Evolutionary conservation across 1,140 invertebrate species (phyloP).

Genomic region (Aphis gossypii): DNA sequence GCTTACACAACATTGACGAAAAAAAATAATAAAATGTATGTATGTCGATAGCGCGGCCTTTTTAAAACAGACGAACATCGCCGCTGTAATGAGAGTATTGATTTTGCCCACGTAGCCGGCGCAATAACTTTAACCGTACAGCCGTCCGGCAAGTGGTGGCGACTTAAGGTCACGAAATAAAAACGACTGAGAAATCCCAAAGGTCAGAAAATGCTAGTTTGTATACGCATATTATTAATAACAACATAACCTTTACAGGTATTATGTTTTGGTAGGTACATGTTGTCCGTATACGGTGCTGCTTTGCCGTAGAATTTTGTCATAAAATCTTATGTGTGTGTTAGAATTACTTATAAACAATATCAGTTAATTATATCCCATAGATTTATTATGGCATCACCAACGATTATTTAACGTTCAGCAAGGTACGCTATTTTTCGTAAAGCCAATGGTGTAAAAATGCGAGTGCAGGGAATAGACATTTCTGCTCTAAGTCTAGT

Average conservation of each 20-base stretch:
- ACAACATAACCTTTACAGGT: not conserved
- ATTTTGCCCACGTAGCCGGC: conserved; percentile 12
- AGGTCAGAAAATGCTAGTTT: not conserved
- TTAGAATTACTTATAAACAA: too few species aligned
- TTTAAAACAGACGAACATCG: not conserved
- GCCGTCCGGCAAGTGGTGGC: too few species aligned
- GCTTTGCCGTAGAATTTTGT: too few species aligned
- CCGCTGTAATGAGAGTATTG: conserved; percentile 15
- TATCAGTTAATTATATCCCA: too few species aligned
- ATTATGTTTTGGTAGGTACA: not conserved
- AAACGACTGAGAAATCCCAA: not conserved
- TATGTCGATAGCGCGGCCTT: not conserved
- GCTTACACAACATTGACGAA: too few species aligned
- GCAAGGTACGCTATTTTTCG: too few species aligned
- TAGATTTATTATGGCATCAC: too few species aligned
- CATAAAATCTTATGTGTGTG: too few species aligned
- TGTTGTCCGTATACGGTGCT: not conserved
- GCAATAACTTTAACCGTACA: conserved; percentile 8
- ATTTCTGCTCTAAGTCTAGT: too few species aligned
- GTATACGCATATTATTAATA: not conserved
- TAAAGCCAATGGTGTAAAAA: too few species aligned
- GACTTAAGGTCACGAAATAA: not conserved
- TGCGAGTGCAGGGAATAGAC: too few species aligned
- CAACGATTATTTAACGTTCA: too few species aligned
- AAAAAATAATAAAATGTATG: not conserved